A percentile compares a stretch with the other conserved stretches of the same genome.
Conservation (phyloP, 2,113 vertebrate genomes). For the Mystacornis crossleyi region DNA sequence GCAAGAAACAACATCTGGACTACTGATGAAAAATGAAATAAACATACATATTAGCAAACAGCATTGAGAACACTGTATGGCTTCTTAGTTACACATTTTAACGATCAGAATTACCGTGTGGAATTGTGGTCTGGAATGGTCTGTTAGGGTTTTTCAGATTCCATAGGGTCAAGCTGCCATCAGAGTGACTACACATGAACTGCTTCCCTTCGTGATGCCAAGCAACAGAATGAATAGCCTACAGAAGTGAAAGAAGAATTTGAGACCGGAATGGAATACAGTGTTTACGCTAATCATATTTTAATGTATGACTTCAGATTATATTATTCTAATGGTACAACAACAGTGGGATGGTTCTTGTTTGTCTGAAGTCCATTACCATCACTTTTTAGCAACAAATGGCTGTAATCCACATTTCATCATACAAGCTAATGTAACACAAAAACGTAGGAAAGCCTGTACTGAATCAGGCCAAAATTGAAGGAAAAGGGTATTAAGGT, state of each 20-base stretch:
- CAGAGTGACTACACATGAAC: slow-evolving; percentile 99
- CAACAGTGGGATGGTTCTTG: background rate
- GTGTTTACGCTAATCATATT: background rate
- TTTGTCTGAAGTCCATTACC: background rate
- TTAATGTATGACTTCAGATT: background rate
- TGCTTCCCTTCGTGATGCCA: slow-evolving; percentile 99
- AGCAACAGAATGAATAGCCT: slow-evolving; percentile 97
- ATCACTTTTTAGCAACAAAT: background rate
- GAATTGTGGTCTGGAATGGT: slow-evolving; percentile 94
- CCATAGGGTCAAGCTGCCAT: slow-evolving; percentile 96
- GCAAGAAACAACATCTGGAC: background rate
- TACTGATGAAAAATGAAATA: background rate
- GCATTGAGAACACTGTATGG: background rate
- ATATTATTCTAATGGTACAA: background rate
- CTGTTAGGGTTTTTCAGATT: slow-evolving; percentile 92
- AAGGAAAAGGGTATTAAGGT: background rate
- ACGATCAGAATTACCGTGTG: slow-evolving; percentile 87
- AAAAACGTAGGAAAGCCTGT: background rate
- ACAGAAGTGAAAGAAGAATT: slow-evolving; percentile 18
- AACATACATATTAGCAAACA: background rate
- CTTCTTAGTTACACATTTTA: background rate
- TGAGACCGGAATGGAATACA: background rate
- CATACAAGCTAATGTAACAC: background rate
- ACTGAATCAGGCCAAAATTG: background rate
- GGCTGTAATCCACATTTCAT: background rate